These are phyloP conservation scores for Teinopalpus imperialis DNA, from an alignment of 2,888 invertebrate genomes.

Conservation along the genomic window DNA sequence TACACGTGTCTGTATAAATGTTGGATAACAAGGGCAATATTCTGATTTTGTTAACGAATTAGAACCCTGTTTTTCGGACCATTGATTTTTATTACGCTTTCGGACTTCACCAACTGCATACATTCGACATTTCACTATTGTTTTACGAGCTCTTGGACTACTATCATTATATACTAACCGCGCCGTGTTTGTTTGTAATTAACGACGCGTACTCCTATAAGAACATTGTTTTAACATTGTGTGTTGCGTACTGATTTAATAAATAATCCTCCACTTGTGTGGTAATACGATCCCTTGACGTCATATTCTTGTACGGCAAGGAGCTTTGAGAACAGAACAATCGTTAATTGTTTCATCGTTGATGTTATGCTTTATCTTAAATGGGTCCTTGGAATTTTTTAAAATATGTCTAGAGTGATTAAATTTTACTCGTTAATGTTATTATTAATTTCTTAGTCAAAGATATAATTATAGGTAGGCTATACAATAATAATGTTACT, in stretches of 20 bases:
- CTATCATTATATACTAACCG: slow-evolving; percentile 43
- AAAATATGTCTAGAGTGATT: too few species aligned
- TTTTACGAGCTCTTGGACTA: slow-evolving; percentile 38
- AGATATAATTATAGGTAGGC: too few species aligned
- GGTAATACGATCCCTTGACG: slow-evolving; percentile 50
- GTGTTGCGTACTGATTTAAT: slow-evolving; percentile 44
- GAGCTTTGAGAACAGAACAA: slow-evolving; percentile 42
- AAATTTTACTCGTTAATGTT: too few species aligned
- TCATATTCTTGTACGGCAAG: slow-evolving; percentile 38
- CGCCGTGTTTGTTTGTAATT: slow-evolving; percentile 72
- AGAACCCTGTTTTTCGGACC: slow-evolving; percentile 31
- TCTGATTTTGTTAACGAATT: slow-evolving; percentile 29
- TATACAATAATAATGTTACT: too few species aligned
- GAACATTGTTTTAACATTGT: slow-evolving; percentile 59
- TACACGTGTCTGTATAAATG: slow-evolving; percentile 19
- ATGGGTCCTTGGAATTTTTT: slow-evolving; percentile 27
- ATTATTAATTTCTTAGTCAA: too few species aligned
- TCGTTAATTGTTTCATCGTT: slow-evolving; percentile 39
- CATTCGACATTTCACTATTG: slow-evolving; percentile 23
- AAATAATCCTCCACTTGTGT: slow-evolving; percentile 66
- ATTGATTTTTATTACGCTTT: slow-evolving; percentile 36
- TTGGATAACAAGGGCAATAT: slow-evolving; percentile 28
- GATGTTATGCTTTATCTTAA: slow-evolving; percentile 31
- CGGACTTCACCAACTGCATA: slow-evolving; percentile 7
- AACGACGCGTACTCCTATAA: slow-evolving; percentile 66